Evolutionary conservation across 2,888 invertebrate species (phyloP).

Genomic region (Eretmocerus hayati): DNA sequence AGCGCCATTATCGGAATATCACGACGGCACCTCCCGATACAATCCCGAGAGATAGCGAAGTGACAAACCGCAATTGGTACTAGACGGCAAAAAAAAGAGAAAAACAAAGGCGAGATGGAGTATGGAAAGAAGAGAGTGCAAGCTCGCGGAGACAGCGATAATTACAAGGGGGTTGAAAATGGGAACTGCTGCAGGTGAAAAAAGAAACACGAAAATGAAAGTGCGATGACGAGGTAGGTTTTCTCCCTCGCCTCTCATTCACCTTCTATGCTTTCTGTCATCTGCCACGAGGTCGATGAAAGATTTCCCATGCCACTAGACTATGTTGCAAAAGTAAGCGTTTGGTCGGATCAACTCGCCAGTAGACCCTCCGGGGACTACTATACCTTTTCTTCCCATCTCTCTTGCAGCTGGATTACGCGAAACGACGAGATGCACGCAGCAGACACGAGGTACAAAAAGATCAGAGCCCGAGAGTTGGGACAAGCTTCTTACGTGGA

Average conservation of each 20-base stretch:
- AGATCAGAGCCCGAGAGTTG: neutral
- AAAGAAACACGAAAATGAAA: slow-evolving; percentile 1
- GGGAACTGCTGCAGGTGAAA: neutral
- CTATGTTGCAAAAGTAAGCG: too few relatives aligned
- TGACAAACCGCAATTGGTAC: too few relatives aligned
- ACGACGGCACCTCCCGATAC: too few relatives aligned
- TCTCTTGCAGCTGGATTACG: too few relatives aligned
- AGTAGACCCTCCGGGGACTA: too few relatives aligned
- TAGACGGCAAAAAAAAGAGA: neutral
- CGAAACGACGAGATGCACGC: too few relatives aligned
- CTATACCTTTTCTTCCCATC: too few relatives aligned
- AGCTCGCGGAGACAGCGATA: slow-evolving; percentile 2
- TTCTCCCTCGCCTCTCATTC: too few relatives aligned
- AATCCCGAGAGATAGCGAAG: too few relatives aligned
- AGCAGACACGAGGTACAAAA: neutral
- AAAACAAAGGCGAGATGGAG: neutral
- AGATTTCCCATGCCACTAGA: slow-evolving; percentile 1
- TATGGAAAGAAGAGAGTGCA: neutral
- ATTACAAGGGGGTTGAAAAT: slow-evolving; percentile 4
- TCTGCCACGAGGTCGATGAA: neutral
- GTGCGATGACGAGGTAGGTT: neutral
- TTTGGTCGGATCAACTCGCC: too few relatives aligned
- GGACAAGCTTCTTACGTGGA: slow-evolving; percentile 10
- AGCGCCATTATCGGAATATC: too few relatives aligned
- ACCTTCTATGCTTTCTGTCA: too few relatives aligned